phyloP scores from a whole-genome alignment of 2,113 vertebrate species.

The Eira barbara region DNA sequence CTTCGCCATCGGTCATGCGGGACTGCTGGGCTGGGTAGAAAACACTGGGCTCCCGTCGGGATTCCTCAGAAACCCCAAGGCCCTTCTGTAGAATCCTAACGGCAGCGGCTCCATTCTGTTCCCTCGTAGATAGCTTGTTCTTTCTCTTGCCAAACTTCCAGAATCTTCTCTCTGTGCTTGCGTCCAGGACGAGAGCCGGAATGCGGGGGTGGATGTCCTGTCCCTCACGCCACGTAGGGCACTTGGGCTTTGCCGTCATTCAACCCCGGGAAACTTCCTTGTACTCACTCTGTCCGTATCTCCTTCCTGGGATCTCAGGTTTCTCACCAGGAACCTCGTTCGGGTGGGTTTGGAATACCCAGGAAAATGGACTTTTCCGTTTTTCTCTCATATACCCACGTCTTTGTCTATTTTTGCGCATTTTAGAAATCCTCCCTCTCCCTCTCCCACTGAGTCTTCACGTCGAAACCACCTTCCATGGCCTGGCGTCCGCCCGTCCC shows the following conservation, averaged over 20 bases:
- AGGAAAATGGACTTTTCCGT: background rate
- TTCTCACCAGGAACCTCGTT: background rate
- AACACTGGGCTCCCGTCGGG: background rate
- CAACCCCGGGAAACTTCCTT: background rate
- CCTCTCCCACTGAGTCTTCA: background rate
- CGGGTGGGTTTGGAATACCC: background rate
- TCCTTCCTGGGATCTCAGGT: background rate
- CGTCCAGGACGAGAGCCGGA: accelerated
- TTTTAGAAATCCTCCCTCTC: background rate
- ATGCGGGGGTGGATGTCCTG: accelerated
- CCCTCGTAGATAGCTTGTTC: accelerated
- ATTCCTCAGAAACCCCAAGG: background rate
- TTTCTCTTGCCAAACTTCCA: background rate
- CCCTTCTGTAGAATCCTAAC: accelerated
- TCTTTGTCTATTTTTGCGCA: background rate
- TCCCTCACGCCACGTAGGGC: background rate
- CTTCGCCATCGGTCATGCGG: too few relatives aligned
- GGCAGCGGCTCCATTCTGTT: accelerated
- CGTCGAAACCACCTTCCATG: background rate
- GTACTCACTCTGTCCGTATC: background rate
- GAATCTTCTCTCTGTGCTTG: background rate
- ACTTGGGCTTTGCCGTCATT: background rate
- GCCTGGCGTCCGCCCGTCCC: background rate
- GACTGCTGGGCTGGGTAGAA: background rate
- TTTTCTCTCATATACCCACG: background rate